A percentile compares a stretch with the other conserved stretches of the same genome.
These are phyloP conservation scores for Archilochus colubris DNA, from an alignment of 2,113 vertebrate species.

Conservation along the genomic window DNA sequence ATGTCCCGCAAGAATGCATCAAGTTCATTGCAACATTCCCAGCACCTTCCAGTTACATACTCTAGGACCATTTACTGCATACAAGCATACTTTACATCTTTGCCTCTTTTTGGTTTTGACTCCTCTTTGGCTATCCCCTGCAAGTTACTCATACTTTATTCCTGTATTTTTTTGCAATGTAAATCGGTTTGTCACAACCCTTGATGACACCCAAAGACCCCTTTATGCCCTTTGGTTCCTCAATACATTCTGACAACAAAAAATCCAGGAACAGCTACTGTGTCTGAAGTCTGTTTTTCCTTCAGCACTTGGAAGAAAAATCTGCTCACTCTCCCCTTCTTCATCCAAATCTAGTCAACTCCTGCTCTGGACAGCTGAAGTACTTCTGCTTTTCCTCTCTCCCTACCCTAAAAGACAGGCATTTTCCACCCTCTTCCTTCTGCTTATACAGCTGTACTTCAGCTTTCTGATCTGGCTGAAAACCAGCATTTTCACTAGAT, in stretches of 20 bases:
- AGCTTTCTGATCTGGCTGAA: not conserved
- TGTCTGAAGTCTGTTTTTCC: not conserved
- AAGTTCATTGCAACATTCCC: not conserved
- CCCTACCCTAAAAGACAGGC: not conserved
- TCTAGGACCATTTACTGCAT: not conserved
- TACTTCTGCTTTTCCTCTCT: not conserved
- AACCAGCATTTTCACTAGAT: not conserved
- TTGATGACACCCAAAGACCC: accelerated
- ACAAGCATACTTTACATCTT: not conserved
- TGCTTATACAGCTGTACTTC: not conserved
- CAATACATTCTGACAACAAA: not conserved
- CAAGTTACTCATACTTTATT: not conserved
- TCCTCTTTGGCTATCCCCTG: not conserved
- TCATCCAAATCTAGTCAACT: not conserved
- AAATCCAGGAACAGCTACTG: not conserved
- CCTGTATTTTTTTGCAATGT: not conserved
- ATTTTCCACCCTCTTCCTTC: not conserved
- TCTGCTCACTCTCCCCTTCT: not conserved
- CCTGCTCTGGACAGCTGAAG: not conserved
- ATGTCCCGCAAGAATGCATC: not conserved
- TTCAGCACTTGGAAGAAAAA: not conserved
- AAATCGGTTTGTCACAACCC: not conserved
- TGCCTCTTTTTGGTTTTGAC: not conserved
- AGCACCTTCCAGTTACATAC: not conserved
- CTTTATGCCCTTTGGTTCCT: not conserved